A percentile compares a stretch with the other conserved stretches of the same genome.
Conservation (phyloP, 92 coral and sea anemone species). For the Pocillopora meandrina region DNA sequence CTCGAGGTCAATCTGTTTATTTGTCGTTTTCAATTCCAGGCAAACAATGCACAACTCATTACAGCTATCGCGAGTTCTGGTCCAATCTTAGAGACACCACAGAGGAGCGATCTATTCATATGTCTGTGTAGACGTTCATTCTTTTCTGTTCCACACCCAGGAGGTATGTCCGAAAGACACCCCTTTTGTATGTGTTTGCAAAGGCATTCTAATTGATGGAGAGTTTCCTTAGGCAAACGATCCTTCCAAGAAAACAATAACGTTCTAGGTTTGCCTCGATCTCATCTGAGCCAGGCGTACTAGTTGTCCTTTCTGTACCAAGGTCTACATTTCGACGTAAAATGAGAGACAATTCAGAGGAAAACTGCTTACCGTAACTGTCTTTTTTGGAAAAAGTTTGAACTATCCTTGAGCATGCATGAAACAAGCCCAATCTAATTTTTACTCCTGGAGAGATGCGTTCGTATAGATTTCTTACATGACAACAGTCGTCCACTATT, state of each 20-base stretch:
- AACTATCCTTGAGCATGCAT: slow-evolving; percentile 59
- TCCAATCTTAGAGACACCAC: slow-evolving; percentile 62
- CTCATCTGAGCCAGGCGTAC: slow-evolving; percentile 49
- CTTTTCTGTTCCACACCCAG: slow-evolving; percentile 72
- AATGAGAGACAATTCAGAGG: slow-evolving; percentile 64
- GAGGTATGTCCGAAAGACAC: slow-evolving; percentile 71
- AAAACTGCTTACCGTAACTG: slow-evolving; percentile 42
- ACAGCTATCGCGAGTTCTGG: slow-evolving; percentile 80
- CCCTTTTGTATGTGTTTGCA: slow-evolving; percentile 62
- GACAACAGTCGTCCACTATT: slow-evolving; percentile 77
- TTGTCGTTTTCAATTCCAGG: slow-evolving; percentile 57
- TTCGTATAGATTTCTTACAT: slow-evolving; percentile 44
- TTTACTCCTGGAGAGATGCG: slow-evolving; percentile 51
- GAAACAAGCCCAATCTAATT: slow-evolving; percentile 53
- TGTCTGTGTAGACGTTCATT: slow-evolving; percentile 72
- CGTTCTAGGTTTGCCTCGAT: slow-evolving; percentile 67
- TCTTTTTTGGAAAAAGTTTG: slow-evolving; percentile 50
- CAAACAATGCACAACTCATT: slow-evolving; percentile 59
- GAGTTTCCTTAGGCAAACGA: slow-evolving; percentile 33
- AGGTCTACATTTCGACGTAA: slow-evolving; percentile 63
- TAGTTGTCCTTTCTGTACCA: slow-evolving; percentile 44
- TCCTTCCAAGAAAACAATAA: slow-evolving; percentile 48
- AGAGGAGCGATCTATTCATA: slow-evolving; percentile 59
- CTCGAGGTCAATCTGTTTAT: no score
- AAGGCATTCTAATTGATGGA: slow-evolving; percentile 56